Conservation (phyloP, 2,888 invertebrate species). For the Heteropelma amictum region DNA sequence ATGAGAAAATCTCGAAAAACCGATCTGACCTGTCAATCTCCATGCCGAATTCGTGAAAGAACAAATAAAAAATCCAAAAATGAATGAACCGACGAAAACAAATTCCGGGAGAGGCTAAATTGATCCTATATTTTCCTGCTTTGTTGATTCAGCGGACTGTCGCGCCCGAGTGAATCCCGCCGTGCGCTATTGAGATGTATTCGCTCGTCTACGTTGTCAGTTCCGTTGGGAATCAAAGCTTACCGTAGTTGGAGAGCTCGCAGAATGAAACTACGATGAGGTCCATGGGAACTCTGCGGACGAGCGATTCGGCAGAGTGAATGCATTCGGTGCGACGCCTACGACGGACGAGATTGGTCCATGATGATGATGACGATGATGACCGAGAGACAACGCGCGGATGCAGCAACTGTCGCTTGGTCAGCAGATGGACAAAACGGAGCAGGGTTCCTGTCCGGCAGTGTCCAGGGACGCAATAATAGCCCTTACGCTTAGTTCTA, state of each 20-base stretch:
- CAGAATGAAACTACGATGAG: conserved; percentile 39
- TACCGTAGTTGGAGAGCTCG: background rate
- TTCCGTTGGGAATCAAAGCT: background rate
- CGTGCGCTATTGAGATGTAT: too few species aligned
- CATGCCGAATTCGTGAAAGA: too few species aligned
- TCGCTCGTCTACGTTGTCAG: background rate
- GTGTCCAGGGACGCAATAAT: conserved; percentile 71
- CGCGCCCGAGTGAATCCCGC: too few species aligned
- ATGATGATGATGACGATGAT: conserved; percentile 37
- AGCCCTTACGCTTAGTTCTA: conserved; percentile 49
- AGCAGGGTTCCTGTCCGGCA: conserved; percentile 69
- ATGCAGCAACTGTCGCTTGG: conserved; percentile 67
- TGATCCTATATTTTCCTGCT: too few species aligned
- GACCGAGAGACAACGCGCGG: conserved; percentile 44
- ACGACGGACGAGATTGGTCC: conserved; percentile 29
- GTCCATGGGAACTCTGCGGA: conserved; percentile 9
- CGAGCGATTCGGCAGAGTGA: conserved; percentile 33
- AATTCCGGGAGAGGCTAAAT: too few species aligned
- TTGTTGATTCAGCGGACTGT: too few species aligned
- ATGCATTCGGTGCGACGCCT: conserved; percentile 17
- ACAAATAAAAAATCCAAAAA: too few species aligned
- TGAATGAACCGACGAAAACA: too few species aligned
- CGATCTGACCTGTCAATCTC: too few species aligned
- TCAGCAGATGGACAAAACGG: conserved; percentile 77
- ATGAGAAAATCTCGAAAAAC: too few species aligned